These are phyloP conservation scores for Muschampia staudingeri DNA, from an alignment of 2,888 invertebrate species.

Conservation along the genomic window DNA sequence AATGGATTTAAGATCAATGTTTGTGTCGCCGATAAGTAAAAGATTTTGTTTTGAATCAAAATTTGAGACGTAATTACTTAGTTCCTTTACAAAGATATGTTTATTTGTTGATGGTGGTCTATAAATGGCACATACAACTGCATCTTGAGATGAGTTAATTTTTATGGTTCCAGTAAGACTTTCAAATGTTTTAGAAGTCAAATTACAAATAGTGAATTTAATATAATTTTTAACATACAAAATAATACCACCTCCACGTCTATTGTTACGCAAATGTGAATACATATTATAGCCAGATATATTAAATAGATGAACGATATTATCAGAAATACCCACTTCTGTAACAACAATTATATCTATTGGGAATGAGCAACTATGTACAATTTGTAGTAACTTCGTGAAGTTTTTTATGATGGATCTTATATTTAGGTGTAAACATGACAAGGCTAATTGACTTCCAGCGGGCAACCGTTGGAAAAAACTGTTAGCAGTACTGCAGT, in stretches of 20 bases:
- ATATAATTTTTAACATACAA: slow-evolving; percentile 6
- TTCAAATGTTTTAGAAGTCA: background rate
- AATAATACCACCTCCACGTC: slow-evolving; percentile 11
- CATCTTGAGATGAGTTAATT: background rate
- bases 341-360: slow-evolving; percentile 37
- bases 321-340: slow-evolving; percentile 25
- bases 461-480: slow-evolving; percentile 17
- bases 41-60: slow-evolving; percentile 21
- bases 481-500: slow-evolving; percentile 27
- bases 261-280: background rate
- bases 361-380: slow-evolving; percentile 30
- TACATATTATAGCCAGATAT: slow-evolving; percentile 35
- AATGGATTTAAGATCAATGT: slow-evolving; percentile 51
- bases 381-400: slow-evolving; percentile 12
- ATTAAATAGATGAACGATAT: slow-evolving; percentile 15
- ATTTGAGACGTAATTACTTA: slow-evolving; percentile 17
- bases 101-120: slow-evolving; percentile 26
- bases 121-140: background rate
- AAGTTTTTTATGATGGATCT: slow-evolving; percentile 30
- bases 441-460: background rate
- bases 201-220: background rate
- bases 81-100: slow-evolving; percentile 29
- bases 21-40: background rate
- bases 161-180: background rate
- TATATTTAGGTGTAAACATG: slow-evolving; percentile 36